These are phyloP conservation scores for Thera obeliscata DNA, from an alignment of 2,888 invertebrate genomes.

Conservation along the genomic window DNA sequence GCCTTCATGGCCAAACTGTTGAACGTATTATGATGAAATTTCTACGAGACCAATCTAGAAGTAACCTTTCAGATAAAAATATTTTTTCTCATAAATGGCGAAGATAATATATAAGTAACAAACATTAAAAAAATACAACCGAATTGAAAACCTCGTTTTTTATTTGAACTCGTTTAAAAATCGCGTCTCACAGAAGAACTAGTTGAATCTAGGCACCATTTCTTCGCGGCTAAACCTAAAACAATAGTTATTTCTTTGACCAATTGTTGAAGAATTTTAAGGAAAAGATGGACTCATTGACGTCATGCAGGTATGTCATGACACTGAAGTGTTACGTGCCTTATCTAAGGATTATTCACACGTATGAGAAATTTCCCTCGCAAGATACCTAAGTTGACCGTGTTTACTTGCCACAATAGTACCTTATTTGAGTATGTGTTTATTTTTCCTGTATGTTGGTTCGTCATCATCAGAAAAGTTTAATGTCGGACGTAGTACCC, in stretches of 20 bases:
- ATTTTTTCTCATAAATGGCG: no score
- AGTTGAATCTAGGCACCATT: not conserved
- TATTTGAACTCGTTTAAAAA: no score
- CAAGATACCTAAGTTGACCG: conserved; percentile 2
- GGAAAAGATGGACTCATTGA: conserved; percentile 8
- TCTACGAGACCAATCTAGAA: no score
- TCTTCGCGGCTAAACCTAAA: not conserved
- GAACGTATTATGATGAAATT: no score
- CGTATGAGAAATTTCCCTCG: conserved; percentile 17
- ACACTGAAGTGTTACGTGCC: conserved; percentile 23
- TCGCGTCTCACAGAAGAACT: not conserved
- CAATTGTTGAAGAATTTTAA: not conserved
- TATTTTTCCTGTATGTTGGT: no score
- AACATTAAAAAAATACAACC: no score
- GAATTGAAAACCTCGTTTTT: no score
- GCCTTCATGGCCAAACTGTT: no score
- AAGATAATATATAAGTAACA: no score
- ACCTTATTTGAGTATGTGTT: not conserved
- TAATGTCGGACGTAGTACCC: no score
- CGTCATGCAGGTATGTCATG: conserved; percentile 17
- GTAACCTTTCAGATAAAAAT: no score
- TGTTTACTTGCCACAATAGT: not conserved
- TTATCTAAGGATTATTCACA: conserved; percentile 37
- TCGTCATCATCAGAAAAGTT: no score
- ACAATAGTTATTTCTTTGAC: not conserved